Conservation (phyloP, 1,140 invertebrate species). For the Hylyphantes graminicola region DNA sequence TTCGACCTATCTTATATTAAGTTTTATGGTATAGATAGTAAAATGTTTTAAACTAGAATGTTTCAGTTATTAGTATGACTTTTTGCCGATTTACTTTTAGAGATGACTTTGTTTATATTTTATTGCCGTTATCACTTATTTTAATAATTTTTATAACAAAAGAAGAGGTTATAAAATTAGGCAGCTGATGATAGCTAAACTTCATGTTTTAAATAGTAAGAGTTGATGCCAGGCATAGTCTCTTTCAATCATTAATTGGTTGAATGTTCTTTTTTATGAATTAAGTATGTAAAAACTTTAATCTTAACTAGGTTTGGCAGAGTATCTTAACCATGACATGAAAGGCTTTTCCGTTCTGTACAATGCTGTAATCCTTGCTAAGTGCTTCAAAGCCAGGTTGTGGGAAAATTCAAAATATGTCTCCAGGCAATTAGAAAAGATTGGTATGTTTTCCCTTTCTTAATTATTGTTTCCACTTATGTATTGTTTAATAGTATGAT, state of each 20-base stretch:
- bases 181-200: no score
- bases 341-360: slow-evolving; percentile 69
- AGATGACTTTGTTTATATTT: no score
- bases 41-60: no score
- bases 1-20: no score
- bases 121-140: no score
- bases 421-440: slow-evolving; percentile 77
- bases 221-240: not conserved
- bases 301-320: slow-evolving; percentile 67
- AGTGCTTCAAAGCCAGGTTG: slow-evolving; percentile 76
- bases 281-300: not conserved
- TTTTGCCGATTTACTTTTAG: no score
- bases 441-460: slow-evolving; percentile 70
- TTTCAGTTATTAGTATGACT: no score
- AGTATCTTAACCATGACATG: slow-evolving; percentile 65
- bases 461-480: not conserved
- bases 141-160: no score
- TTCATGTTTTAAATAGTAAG: no score
- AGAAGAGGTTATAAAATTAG: no score
- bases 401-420: slow-evolving; percentile 82
- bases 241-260: not conserved
- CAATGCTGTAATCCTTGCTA: slow-evolving; percentile 74
- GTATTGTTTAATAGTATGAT: not conserved
- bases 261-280: not conserved
- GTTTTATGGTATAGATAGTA: no score